phyloP scores from a whole-genome alignment of 1,140 invertebrate genomes.

The Pogonomyrmex barbatus region DNA sequence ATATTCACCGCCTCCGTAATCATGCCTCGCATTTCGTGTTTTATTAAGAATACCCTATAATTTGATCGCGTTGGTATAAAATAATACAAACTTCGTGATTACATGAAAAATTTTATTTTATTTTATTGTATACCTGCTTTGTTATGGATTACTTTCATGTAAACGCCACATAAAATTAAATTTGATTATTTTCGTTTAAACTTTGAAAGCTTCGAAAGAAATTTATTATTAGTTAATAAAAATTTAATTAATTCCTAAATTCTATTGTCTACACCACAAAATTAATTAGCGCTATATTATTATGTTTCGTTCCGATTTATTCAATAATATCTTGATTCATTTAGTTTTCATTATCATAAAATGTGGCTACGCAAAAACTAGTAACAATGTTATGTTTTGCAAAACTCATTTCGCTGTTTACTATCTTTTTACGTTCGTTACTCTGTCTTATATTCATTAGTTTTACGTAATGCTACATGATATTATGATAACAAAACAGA shows the following conservation, averaged over 20 bases:
- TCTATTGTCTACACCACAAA: not conserved
- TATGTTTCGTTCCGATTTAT: not conserved
- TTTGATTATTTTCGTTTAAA: not conserved
- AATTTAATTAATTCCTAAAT: not conserved
- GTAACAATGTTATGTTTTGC: not conserved
- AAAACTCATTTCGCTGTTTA: slow-evolving; percentile 37
- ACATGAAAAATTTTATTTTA: too few relatives aligned
- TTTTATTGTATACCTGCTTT: too few relatives aligned
- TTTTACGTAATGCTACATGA: not conserved
- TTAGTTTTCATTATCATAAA: slow-evolving; percentile 46
- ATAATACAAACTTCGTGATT: too few relatives aligned
- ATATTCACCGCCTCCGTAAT: slow-evolving; percentile 13
- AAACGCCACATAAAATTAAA: not conserved
- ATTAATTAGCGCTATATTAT: slow-evolving; percentile 15
- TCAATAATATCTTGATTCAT: not conserved
- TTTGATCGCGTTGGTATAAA: too few relatives aligned
- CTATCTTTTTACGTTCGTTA: slow-evolving; percentile 29
- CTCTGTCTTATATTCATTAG: slow-evolving; percentile 29
- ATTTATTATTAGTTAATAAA: not conserved
- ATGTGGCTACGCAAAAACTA: slow-evolving; percentile 6
- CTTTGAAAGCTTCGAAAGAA: not conserved
- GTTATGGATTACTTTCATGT: too few relatives aligned
- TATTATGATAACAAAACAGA: too few relatives aligned
- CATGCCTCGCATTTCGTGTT: not conserved
- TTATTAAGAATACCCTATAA: too few relatives aligned